These are phyloP conservation scores for Drosophila malerkotliana DNA, from an alignment of 1,140 invertebrate species.

Conservation along the genomic window DNA sequence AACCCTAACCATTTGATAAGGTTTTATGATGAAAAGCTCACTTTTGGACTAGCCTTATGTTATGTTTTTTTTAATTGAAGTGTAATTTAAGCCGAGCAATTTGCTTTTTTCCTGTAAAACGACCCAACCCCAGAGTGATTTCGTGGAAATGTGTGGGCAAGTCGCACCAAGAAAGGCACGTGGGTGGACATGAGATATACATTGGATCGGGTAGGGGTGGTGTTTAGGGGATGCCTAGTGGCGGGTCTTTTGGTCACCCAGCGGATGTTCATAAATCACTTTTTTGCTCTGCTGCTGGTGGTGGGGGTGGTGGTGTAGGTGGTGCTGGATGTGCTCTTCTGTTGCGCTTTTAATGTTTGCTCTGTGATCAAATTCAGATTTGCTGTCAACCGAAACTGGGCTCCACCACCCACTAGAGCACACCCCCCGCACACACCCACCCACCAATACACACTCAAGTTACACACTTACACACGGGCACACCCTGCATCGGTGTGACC, in stretches of 20 bases:
- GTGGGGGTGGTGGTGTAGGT: constrained; percentile 8
- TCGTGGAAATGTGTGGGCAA: constrained; percentile 7
- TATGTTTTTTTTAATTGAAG: constrained; percentile 25
- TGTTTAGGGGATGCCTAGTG: constrained; percentile 15
- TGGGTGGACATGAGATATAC: constrained; percentile 3
- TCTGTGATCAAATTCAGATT: constrained; percentile 74
- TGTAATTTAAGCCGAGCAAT: constrained; percentile 48
- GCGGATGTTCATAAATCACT: constrained; percentile 70
- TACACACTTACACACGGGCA: constrained; percentile 26
- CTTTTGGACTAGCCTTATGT: neutral
- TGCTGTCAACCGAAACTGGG: constrained; percentile 73
- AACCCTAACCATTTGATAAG: neutral
- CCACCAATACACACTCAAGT: constrained; percentile 26
- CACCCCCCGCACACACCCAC: constrained; percentile 3
- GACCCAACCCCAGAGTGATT: constrained; percentile 10
- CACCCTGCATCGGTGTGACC: constrained; percentile 21
- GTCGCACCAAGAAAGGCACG: constrained; percentile 4
- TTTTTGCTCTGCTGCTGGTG: constrained; percentile 42
- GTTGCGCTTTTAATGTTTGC: constrained; percentile 69
- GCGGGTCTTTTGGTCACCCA: constrained; percentile 31
- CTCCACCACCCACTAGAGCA: constrained; percentile 10
- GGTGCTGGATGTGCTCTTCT: constrained; percentile 3
- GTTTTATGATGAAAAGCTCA: neutral
- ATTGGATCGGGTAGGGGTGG: neutral
- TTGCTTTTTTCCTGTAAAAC: constrained; percentile 24